Conservation (phyloP, 1,140 invertebrate species). For the Ostrea edulis region DNA sequence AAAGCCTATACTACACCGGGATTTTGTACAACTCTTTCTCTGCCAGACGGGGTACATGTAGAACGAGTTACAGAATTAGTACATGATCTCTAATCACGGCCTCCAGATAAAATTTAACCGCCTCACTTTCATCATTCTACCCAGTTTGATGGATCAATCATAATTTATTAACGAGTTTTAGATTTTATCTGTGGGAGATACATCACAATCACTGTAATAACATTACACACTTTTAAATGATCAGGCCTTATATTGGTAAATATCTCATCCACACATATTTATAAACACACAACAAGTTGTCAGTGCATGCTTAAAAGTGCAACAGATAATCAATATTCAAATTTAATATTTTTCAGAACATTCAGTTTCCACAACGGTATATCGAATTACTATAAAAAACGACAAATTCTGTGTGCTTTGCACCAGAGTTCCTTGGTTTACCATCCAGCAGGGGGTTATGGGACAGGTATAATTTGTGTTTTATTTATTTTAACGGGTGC, state of each 20-base stretch:
- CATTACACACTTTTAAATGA: too few species aligned
- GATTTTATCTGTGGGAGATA: background rate
- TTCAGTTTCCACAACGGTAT: background rate
- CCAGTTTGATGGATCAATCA: background rate
- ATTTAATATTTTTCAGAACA: background rate
- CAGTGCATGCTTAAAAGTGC: background rate
- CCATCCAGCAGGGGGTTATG: background rate
- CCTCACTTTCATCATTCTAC: background rate
- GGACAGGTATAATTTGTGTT: background rate
- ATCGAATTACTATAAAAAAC: background rate
- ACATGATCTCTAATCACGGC: background rate
- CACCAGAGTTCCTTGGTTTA: background rate
- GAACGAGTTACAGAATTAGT: background rate
- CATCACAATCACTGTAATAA: background rate
- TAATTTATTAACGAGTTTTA: background rate
- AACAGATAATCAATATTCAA: background rate
- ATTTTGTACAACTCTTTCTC: background rate
- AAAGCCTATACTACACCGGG: background rate
- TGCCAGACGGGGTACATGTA: background rate
- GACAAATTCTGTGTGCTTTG: background rate
- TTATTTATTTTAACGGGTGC: conserved; percentile 31
- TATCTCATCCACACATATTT: too few species aligned
- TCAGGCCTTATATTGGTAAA: background rate
- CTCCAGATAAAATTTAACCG: background rate
- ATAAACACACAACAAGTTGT: background rate